Conservation (phyloP, 35 echinoderm and acorn worm genomes). For the Holothuria glaberrima region DNA sequence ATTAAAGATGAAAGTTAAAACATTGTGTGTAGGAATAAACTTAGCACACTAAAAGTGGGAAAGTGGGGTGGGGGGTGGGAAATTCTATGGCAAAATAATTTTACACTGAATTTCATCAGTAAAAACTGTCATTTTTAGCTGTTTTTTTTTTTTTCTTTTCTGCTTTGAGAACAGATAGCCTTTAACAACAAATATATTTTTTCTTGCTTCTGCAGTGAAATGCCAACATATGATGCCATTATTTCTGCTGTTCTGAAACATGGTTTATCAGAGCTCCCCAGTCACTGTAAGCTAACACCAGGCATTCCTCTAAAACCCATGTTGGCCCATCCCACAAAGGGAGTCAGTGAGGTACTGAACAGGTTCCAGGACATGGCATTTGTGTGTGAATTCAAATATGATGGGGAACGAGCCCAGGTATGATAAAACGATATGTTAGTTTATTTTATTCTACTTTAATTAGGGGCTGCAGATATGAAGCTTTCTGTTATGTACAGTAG, state of each 20-base stretch:
- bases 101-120: too few species aligned
- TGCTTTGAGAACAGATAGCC: background rate
- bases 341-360: constrained; percentile 85
- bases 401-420: constrained; percentile 98
- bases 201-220: constrained; percentile 61
- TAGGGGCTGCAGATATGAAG: background rate
- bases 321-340: constrained; percentile 98
- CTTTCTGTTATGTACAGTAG: background rate
- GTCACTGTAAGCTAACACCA: constrained; percentile 92
- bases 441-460: background rate
- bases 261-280: constrained; percentile 75
- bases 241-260: constrained; percentile 74
- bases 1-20: too few species aligned
- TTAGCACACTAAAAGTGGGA: too few species aligned
- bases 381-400: constrained; percentile 97
- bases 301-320: constrained; percentile 93
- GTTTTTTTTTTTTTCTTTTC: too few species aligned
- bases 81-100: too few species aligned
- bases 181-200: background rate
- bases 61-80: too few species aligned
- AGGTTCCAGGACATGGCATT: constrained; percentile 92
- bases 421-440: background rate
- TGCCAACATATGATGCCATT: constrained; percentile 84
- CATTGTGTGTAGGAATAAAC: too few species aligned
- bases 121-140: too few species aligned